phyloP scores from a whole-genome alignment of 2,797 vertebrate genomes.

The Acipenser transmontanus region DNA sequence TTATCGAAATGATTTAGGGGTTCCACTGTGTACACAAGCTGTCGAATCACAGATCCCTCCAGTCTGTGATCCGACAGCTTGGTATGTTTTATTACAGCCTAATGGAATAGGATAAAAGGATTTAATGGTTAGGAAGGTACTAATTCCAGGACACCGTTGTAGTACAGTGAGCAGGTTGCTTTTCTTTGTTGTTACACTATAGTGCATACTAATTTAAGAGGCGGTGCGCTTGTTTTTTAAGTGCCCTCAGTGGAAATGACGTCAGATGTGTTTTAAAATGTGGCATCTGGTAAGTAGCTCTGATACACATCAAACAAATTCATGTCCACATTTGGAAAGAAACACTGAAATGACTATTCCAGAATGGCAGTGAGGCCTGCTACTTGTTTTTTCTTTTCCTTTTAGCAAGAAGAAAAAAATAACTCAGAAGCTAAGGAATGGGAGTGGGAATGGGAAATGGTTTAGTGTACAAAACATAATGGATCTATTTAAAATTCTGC shows the following conservation, averaged over 20 bases:
- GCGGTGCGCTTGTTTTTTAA: constrained; percentile 55
- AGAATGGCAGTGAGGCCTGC: constrained; percentile 46
- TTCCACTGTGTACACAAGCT: no score
- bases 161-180: background rate
- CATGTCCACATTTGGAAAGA: constrained; percentile 44
- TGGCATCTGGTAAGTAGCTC: constrained; percentile 68
- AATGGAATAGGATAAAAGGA: no score
- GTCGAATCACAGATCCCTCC: no score
- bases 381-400: background rate
- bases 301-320: constrained; percentile 67
- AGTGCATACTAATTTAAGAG: constrained; percentile 60
- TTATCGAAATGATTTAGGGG: no score
- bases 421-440: no score
- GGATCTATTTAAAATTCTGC: no score
- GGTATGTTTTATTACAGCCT: no score
- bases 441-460: no score
- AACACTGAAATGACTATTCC: constrained; percentile 64
- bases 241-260: constrained; percentile 58
- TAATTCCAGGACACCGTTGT: background rate
- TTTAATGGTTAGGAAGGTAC: background rate
- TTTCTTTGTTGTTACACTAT: constrained; percentile 23
- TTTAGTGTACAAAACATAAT: no score
- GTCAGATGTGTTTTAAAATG: constrained; percentile 59
- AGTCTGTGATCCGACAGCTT: no score
- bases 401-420: constrained; percentile 1